These are phyloP conservation scores for Emydura subglobosa DNA, from an alignment of 2,113 vertebrate genomes.

Conservation along the genomic window DNA sequence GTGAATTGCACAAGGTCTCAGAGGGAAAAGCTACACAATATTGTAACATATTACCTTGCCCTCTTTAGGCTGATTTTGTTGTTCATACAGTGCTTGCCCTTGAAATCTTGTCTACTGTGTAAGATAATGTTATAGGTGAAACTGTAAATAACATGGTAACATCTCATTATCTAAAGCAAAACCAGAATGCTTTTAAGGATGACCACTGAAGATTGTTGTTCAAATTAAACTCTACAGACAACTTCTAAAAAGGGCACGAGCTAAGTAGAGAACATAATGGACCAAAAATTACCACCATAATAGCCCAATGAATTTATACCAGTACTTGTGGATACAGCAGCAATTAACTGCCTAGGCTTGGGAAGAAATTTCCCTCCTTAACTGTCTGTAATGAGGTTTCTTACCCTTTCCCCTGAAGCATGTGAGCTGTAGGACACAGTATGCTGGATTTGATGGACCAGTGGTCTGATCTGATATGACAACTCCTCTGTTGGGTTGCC, in stretches of 20 bases:
- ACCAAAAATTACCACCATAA: not conserved
- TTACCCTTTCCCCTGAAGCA: not conserved
- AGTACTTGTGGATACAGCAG: not conserved
- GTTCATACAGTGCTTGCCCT: not conserved
- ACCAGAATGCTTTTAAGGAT: not conserved
- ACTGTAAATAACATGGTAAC: not conserved
- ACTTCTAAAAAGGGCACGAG: not conserved
- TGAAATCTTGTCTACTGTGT: not conserved
- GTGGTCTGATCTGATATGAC: not conserved
- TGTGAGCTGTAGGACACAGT: not conserved
- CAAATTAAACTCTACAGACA: not conserved
- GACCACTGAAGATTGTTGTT: not conserved
- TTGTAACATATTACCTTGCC: not conserved
- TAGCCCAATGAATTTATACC: not conserved
- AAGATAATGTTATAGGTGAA: not conserved
- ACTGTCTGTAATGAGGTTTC: not conserved
- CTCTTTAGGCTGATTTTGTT: not conserved
- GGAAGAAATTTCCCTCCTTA: not conserved
- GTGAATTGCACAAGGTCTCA: not conserved
- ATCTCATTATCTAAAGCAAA: not conserved
- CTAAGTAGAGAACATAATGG: not conserved
- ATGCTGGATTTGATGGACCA: not conserved
- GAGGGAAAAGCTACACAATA: not conserved
- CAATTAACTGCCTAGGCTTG: not conserved
- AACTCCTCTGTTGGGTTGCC: not conserved